Evolutionary conservation across 2,797 vertebrate genomes (phyloP).

Genomic region (Harpagifer antarcticus): DNA sequence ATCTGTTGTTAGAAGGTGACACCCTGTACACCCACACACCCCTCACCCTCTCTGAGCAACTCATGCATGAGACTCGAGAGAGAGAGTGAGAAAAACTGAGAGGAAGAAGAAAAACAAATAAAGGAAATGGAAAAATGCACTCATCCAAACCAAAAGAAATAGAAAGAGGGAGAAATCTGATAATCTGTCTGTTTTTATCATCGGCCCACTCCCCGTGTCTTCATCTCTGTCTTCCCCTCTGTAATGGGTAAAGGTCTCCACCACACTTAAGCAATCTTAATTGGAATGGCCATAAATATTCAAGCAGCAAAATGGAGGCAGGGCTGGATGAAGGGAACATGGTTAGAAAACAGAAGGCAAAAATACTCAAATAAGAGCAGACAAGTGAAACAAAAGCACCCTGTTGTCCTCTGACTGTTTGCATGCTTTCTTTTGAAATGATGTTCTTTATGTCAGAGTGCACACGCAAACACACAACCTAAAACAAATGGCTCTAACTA

Average conservation of each 20-base stretch:
- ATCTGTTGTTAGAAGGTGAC: slow-evolving; percentile 79
- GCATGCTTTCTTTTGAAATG: slow-evolving; percentile 1
- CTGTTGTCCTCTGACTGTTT: not conserved
- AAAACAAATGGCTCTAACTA: not conserved
- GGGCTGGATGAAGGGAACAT: slow-evolving; percentile 33
- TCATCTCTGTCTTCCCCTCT: slow-evolving; percentile 44
- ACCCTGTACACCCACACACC: slow-evolving; percentile 71
- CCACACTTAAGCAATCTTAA: slow-evolving; percentile 72
- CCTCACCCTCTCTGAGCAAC: slow-evolving; percentile 70
- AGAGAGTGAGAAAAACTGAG: not conserved
- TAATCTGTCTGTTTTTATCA: slow-evolving; percentile 58
- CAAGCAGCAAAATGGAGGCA: slow-evolving; percentile 69
- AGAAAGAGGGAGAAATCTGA: slow-evolving; percentile 53
- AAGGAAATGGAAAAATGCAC: slow-evolving; percentile 65
- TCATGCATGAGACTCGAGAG: slow-evolving; percentile 56
- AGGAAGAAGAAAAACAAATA: slow-evolving; percentile 61
- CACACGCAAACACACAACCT: slow-evolving; percentile 8
- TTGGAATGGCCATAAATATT: slow-evolving; percentile 83
- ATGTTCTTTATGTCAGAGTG: slow-evolving; percentile 13
- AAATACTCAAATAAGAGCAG: slow-evolving; percentile 8
- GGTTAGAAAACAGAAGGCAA: slow-evolving; percentile 17
- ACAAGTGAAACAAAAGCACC: slow-evolving; percentile 17
- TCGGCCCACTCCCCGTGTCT: slow-evolving; percentile 42
- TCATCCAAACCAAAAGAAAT: slow-evolving; percentile 61
- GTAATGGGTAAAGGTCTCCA: slow-evolving; percentile 71